Conservation (phyloP, 2,797 vertebrate species). For the Limnodromus scolopaceus region DNA sequence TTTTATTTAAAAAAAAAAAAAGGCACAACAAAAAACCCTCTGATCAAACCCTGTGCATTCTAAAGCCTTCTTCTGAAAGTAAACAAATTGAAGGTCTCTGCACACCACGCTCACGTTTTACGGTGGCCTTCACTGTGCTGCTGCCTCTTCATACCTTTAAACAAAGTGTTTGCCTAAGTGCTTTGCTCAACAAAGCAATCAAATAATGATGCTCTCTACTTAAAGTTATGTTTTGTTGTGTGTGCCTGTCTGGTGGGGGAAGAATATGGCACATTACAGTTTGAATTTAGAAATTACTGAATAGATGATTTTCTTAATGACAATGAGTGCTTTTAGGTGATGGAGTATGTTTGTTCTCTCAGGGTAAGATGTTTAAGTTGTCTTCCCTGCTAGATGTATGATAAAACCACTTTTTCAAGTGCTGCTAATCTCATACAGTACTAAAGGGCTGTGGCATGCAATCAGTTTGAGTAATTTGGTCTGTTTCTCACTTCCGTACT, state of each 20-base stretch:
- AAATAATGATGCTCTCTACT: background rate
- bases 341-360: background rate
- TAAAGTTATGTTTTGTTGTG: background rate
- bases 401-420: background rate
- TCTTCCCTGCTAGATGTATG: background rate
- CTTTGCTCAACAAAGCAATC: background rate
- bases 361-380: background rate
- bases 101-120: background rate
- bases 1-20: background rate
- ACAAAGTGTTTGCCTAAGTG: background rate
- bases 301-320: background rate
- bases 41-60: background rate
- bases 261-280: rapidly evolving
- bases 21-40: background rate
- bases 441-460: background rate
- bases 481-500: rapidly evolving
- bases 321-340: background rate
- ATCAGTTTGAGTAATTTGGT: background rate
- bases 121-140: background rate
- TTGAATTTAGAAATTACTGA: background rate
- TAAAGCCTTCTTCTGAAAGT: conserved; percentile 47
- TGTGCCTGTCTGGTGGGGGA: background rate
- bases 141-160: background rate
- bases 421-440: background rate
- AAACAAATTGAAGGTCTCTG: conserved; percentile 55